A percentile compares a stretch with the other conserved stretches of the same genome.
Conservation (phyloP, 2,888 invertebrate species). For the Caenorhabditis becei region DNA sequence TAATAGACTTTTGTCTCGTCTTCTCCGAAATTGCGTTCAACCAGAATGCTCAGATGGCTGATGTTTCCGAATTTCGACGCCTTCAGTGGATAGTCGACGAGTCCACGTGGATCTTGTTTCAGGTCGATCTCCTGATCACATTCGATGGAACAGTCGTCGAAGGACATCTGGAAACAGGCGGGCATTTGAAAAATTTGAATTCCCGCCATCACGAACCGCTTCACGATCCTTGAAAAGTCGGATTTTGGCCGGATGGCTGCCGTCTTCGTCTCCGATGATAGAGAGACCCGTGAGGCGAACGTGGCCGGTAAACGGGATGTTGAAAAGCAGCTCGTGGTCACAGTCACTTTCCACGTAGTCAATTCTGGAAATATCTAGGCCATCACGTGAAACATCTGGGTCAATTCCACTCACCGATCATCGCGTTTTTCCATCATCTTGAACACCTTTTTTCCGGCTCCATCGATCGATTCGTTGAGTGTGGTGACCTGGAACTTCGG, state of each 20-base stretch:
- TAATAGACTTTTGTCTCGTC: slow-evolving; percentile 89
- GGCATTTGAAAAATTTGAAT: background rate
- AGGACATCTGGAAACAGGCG: slow-evolving; percentile 88
- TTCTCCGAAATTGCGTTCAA: slow-evolving; percentile 86
- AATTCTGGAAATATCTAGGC: slow-evolving; percentile 69
- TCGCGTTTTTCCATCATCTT: slow-evolving; percentile 90
- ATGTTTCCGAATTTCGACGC: slow-evolving; percentile 94
- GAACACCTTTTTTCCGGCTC: slow-evolving; percentile 91
- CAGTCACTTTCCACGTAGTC: slow-evolving; percentile 91
- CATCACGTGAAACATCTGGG: no score
- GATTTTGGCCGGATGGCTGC: slow-evolving; percentile 89
- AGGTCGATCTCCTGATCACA: slow-evolving; percentile 79
- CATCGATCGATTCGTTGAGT: slow-evolving; percentile 91
- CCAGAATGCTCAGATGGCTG: slow-evolving; percentile 88
- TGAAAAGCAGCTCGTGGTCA: slow-evolving; percentile 95
- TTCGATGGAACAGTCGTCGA: slow-evolving; percentile 88
- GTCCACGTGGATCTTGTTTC: slow-evolving; percentile 73
- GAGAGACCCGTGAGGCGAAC: slow-evolving; percentile 95
- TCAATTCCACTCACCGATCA: slow-evolving; percentile 86
- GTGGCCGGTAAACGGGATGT: slow-evolving; percentile 95
- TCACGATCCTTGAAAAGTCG: slow-evolving; percentile 86
- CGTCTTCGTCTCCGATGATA: slow-evolving; percentile 91
- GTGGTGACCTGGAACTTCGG: slow-evolving; percentile 87
- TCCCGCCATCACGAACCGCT: slow-evolving; percentile 70
- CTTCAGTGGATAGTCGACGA: slow-evolving; percentile 80